Percentiles rank a stretch among this genome's conserved stretches.
Conservation (phyloP, 1,140 invertebrate species). For the Paralvinella palmiformis region DNA sequence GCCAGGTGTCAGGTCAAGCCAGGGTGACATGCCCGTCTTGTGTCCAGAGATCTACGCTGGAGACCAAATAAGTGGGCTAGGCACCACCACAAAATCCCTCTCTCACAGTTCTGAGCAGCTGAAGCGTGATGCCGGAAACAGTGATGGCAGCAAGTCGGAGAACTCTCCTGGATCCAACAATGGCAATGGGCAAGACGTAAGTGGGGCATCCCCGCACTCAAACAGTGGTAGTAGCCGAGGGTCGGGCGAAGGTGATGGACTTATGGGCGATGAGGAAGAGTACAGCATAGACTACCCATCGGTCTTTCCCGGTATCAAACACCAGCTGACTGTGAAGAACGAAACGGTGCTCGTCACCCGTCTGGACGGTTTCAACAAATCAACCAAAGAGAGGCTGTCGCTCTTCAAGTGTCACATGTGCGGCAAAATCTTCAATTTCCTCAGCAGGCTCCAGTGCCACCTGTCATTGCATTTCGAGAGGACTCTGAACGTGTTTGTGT, state of each 20-base stretch:
- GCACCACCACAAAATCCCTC: too few relatives aligned
- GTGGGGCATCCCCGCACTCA: neutral
- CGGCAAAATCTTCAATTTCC: constrained; percentile 43
- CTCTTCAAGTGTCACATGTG: constrained; percentile 54
- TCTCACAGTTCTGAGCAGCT: too few relatives aligned
- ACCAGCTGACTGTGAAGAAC: constrained; percentile 29
- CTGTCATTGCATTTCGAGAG: constrained; percentile 44
- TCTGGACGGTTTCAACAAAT: constrained; percentile 47
- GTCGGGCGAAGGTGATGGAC: neutral
- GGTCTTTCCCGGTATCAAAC: constrained; percentile 5
- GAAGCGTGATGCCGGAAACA: too few relatives aligned
- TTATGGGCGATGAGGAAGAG: neutral
- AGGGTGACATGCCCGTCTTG: too few relatives aligned
- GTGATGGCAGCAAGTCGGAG: too few relatives aligned
- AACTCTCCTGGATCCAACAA: too few relatives aligned
- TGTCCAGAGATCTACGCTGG: too few relatives aligned
- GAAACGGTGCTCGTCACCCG: constrained; percentile 49
- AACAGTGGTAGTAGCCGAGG: neutral
- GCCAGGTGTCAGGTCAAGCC: too few relatives aligned
- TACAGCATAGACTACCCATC: neutral
- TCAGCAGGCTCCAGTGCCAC: constrained; percentile 46
- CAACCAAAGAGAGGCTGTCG: constrained; percentile 42
- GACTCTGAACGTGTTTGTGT: constrained; percentile 38
- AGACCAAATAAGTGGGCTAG: too few relatives aligned
- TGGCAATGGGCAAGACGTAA: neutral